phyloP scores from a whole-genome alignment of 2,113 vertebrate genomes.

The Enhydra lutris region DNA sequence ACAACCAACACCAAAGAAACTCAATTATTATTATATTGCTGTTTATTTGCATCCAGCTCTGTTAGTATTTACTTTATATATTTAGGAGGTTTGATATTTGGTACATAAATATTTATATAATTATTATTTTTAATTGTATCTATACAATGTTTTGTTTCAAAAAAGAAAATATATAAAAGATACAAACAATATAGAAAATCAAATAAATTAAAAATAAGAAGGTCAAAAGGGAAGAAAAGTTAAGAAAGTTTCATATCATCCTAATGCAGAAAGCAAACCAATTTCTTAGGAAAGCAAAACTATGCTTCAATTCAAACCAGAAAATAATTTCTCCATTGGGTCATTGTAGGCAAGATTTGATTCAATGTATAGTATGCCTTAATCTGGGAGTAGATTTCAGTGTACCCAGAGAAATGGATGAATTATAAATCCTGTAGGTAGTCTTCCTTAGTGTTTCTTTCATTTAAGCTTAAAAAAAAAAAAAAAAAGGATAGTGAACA shows the following conservation, averaged over 20 bases:
- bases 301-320: conserved; percentile 29
- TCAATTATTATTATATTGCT: background rate
- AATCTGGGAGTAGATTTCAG: background rate
- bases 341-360: background rate
- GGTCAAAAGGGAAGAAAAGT: background rate
- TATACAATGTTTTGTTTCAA: background rate
- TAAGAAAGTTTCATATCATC: background rate
- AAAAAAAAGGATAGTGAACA: conserved; percentile 26
- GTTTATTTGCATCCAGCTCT: background rate
- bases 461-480: background rate
- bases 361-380: conserved; percentile 1
- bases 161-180: background rate
- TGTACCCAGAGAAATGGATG: background rate
- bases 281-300: background rate
- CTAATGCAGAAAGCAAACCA: background rate
- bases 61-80: background rate
- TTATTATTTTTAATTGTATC: background rate
- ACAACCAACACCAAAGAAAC: background rate
- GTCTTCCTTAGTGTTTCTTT: conserved; percentile 22
- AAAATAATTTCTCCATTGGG: background rate
- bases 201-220: background rate
- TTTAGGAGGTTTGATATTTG: background rate
- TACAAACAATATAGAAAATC: conserved; percentile 8
- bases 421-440: background rate
- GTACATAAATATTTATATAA: background rate